Conservation (phyloP, 2,113 vertebrate genomes). For the Polypterus senegalus region DNA sequence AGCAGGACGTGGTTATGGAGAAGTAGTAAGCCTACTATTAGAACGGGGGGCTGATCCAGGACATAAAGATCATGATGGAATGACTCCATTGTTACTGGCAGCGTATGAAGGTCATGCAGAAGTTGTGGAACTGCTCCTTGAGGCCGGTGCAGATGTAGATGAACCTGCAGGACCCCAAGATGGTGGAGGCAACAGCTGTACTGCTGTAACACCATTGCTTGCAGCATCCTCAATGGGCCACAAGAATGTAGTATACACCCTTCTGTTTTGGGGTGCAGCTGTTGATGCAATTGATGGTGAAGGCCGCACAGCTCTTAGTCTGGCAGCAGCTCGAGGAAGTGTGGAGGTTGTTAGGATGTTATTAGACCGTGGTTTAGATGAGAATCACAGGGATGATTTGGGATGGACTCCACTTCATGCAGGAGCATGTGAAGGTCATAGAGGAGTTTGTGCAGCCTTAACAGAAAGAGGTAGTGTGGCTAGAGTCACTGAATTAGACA, state of each 20-base stretch:
- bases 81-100: slow-evolving; percentile 58
- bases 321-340: slow-evolving; percentile 53
- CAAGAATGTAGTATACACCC: slow-evolving; percentile 37
- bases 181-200: slow-evolving; percentile 12
- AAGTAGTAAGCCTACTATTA: slow-evolving; percentile 47
- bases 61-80: slow-evolving; percentile 51
- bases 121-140: slow-evolving; percentile 54
- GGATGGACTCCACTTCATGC: slow-evolving; percentile 66
- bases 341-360: slow-evolving; percentile 46
- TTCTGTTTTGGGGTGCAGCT: slow-evolving; percentile 62
- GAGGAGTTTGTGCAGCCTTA: slow-evolving; percentile 43
- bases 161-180: slow-evolving; percentile 39
- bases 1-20: slow-evolving; percentile 34
- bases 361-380: slow-evolving; percentile 57
- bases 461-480: slow-evolving; percentile 56
- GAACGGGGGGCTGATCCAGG: slow-evolving; percentile 49
- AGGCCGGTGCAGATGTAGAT: slow-evolving; percentile 57
- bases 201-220: slow-evolving; percentile 46
- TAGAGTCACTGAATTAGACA: slow-evolving; percentile 49
- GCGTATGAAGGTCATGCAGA: slow-evolving; percentile 58
- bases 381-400: slow-evolving; percentile 62
- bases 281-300: slow-evolving; percentile 55
- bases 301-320: slow-evolving; percentile 52
- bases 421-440: slow-evolving; percentile 59
- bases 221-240: slow-evolving; percentile 61